Base-by-base conservation (phyloP, 2,888 invertebrate genomes). In the Petrolisthes manimaculis region DNA sequence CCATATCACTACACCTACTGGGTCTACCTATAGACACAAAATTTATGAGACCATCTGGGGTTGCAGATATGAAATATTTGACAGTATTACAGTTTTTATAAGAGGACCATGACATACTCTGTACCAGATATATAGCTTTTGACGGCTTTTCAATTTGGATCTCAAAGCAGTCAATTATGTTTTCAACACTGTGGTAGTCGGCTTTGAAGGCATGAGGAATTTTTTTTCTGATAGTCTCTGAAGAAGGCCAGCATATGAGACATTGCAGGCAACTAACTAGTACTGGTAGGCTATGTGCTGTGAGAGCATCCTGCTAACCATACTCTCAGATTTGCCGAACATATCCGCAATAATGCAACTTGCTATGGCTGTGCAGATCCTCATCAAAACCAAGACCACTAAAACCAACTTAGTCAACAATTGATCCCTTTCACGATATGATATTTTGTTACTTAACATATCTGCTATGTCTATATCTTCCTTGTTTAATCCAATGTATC, bases 101-200 rank as follows among this genome's bases (percentile, higher is more conserved):
- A 4, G 54, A 53, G 51, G 54, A 54, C 54, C 78, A 78, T 54
- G 54, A 54, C 78, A 78, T 53, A 78, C 53, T 78, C 18, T 78
- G 54, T 78, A 78, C n/a, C 78, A n/a, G n/a, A n/a, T n/a, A n/a
- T n/a, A 78, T 53, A 54, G 54, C 78, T 18, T 51, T 5, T 18
- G n/a, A 54, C n/a, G 78, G 12, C 54, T 78, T 78, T 14, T 78
- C 53, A 78, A 53, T 78, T n/a, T 78, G 54, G n/a, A 78, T 78
- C 4, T 54, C 78, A 53, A 78, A 78, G 54, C 78, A 78, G n/a
- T 78, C 61, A 61, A 61, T 61, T 12, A 61, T 61, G 61, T 1
- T 61, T 18, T 61, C 61, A 12, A 61, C 61, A 61, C 12, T 61
- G 61, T 61, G 61, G 61, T 61, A 61, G 61, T 61, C 9, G 61